Evolutionary conservation across 2,888 invertebrate genomes (phyloP), one percentile per base, ranked within the genome.

Genomic region (Tigriopus californicus): DNA sequence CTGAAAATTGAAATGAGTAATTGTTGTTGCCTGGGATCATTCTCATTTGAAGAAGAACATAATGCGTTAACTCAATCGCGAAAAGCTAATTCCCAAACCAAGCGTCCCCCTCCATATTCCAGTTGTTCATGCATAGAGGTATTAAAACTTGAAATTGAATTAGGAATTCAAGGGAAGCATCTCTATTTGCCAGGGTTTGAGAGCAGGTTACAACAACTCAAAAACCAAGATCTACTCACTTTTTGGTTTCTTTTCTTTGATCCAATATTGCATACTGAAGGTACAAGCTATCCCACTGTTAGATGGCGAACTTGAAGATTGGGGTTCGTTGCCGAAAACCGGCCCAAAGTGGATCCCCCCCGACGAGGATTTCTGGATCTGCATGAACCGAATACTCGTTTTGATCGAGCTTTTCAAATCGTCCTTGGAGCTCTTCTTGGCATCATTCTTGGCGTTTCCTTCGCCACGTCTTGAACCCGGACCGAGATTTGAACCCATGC

Each of bases 211-310:
- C 6, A 25, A 33, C 12, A n/a, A 1, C 48, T 40, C 8, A 13
- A 24, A 61, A 8, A 15, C 15, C 46, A 46, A 47, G 40, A 24
- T 33, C 24, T 25, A 73, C 78, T 79, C 70, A 82, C 84, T 56
- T 46, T 56, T 56, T 46, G 20, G 56, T 46, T 56, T 56, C 44
- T 56, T 56, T 46, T 56, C 56, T 42, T 56, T 56, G 56, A 56
- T 44, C 56, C 56, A 56, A 25, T 56, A 56, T 18, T 56, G 56
- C 56, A 56, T 56, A 22, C 46, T 42, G 24, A 56, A 56, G 13
- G 56, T 56, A 25, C 18, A n/a, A 46, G 20, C 22, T 22, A 46
- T 18, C 20, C 22, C 49, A 33, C 33, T 33, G 8, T 33, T 33
- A 33, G 33, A 33, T 33, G 33, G 33, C 33, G 33, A 33, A 33